Base-by-base conservation (phyloP, 2,888 invertebrate genomes). In the Lutraria lutraria region DNA sequence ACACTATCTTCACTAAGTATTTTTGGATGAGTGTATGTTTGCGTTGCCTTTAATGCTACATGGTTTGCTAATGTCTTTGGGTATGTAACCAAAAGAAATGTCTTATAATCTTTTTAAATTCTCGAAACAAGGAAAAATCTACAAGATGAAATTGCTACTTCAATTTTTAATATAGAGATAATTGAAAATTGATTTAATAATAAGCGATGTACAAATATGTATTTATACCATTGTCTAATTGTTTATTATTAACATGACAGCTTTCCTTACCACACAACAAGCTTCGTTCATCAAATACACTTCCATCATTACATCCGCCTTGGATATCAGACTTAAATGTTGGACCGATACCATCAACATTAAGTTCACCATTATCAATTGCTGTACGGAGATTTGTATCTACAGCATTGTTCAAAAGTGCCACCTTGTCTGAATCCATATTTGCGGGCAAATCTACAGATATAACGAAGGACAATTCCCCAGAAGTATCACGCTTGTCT, bases 241-340 rank as follows among this genome's bases (percentile, higher is more conserved):
- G 43, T 4, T 43, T 43, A 43, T 43, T 43, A 43, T 43, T 43
- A 4, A 43, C 8, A 43, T 43, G 43, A 43, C 8, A 43, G 43
- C 43, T 43, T 43, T 29, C n/a, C 63, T 85, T 86, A 86, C 86
- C 86, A 52, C 86, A 86, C 29, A 80, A 60, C 15, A 81, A 12
- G 19, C 81, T 80, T 52, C n/a, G 56, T 80, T 63, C 34, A 25
- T 86, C 43, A 43, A 76, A 80, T 15, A 52, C 86, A 53, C 63
- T 81, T 29, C 81, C 86, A 21, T n/a, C 63, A 34, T 15, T 52
- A 63, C 86, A 86, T 0, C 21, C 34, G 0, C 43, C 63, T 31
- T 81, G 52, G 0, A 86, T 60, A n/a, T n/a, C 13, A 19, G 60
- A 34, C 3, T 25, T 53, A 4, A 25, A n/a, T 4, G 10, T 25